A percentile compares a stretch with the other conserved stretches of the same genome.
phyloP scores from a whole-genome alignment of 1,140 invertebrate species.

The Cecropterus lyciades region DNA sequence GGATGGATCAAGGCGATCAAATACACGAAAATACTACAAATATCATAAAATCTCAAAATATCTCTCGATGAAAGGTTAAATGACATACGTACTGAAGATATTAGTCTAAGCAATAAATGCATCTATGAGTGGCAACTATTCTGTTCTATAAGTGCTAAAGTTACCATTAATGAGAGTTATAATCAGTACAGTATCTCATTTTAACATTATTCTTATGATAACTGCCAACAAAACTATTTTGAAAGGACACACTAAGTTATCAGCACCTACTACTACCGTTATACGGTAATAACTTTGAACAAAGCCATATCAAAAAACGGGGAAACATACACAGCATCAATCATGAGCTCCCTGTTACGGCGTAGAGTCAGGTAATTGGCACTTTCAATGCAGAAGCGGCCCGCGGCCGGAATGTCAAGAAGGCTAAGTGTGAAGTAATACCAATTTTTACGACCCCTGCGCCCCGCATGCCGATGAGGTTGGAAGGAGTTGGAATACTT shows the following conservation, averaged over 20 bases:
- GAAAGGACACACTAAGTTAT: not conserved
- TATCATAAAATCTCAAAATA: too few relatives aligned
- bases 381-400: constrained; percentile 22
- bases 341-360: constrained; percentile 4
- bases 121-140: too few relatives aligned
- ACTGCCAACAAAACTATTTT: too few relatives aligned
- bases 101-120: too few relatives aligned
- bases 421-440: constrained; percentile 29
- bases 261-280: not conserved
- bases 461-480: constrained; percentile 16
- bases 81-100: too few relatives aligned
- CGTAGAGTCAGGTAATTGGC: constrained; percentile 21
- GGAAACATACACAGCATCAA: constrained; percentile 5
- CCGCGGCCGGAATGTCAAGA: constrained; percentile 19
- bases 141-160: too few relatives aligned
- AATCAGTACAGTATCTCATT: too few relatives aligned
- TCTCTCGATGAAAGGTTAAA: too few relatives aligned
- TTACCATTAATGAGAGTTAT: too few relatives aligned
- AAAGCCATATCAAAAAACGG: constrained; percentile 1
- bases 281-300: not conserved
- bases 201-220: too few relatives aligned
- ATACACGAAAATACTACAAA: too few relatives aligned
- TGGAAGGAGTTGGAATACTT: not conserved
- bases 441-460: constrained; percentile 17
- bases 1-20: too few relatives aligned